Conservation (phyloP, 2,113 vertebrate genomes). For the Alexandromys fortis region DNA sequence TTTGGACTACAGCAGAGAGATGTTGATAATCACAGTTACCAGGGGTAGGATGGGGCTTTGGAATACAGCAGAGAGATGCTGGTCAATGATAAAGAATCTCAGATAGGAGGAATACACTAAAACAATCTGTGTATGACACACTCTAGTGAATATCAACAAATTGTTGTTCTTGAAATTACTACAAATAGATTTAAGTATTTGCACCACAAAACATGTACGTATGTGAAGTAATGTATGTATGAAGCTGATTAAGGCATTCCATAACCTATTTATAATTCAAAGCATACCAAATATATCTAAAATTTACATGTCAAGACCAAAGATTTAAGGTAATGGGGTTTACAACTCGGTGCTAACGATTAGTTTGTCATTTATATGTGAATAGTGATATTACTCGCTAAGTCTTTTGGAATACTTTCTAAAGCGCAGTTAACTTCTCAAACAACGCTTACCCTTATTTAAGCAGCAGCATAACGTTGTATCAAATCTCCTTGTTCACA, state of each 20-base stretch:
- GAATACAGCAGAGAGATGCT: neutral
- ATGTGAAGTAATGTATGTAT: neutral
- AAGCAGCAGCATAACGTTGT: neutral
- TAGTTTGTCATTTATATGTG: neutral
- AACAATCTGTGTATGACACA: neutral
- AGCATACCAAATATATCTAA: neutral
- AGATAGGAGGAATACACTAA: neutral
- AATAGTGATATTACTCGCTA: constrained; percentile 13
- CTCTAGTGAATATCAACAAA: neutral
- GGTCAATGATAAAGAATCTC: neutral
- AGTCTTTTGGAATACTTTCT: neutral
- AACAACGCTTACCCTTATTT: constrained; percentile 4
- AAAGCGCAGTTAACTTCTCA: constrained; percentile 47
- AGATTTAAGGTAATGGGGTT: neutral
- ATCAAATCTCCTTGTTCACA: constrained; percentile 76
- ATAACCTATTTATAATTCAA: neutral
- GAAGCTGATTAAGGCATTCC: constrained; percentile 12
- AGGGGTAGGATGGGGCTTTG: no score
- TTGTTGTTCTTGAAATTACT: neutral
- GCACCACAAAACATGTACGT: neutral
- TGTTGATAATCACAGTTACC: no score
- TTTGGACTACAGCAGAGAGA: no score
- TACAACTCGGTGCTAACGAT: neutral
- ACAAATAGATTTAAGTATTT: neutral
- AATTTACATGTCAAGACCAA: neutral